Base-by-base conservation (phyloP, 2,113 vertebrate species). In the Crypturellus undulatus region DNA sequence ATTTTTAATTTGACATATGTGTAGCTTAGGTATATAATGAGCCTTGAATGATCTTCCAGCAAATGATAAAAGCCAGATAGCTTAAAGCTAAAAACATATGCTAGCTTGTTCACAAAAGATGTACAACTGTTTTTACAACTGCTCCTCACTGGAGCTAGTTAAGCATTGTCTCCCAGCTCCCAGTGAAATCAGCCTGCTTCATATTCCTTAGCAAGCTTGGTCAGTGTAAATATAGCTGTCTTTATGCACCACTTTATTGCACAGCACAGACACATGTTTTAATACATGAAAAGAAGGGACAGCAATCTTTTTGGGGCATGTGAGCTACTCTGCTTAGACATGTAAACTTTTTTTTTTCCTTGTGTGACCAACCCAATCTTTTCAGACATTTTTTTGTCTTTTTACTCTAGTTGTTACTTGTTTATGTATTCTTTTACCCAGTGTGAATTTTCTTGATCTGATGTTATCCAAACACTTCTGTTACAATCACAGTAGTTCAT, bases 231-330 rank as follows among this genome's bases (percentile, higher is more conserved):
- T 4, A 54, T 25, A 69, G 45, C 22, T 70, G 34, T 25, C 24
- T 79, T 65, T 78, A 34, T 32, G 65, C 10, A 13, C 2, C 10
- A 40, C 54, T 68, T 49, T 10, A 7, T n/a, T 79, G 34, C 19
- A 52, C 26, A 64, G 9, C 26, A 79, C 51, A 72, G 26, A 60
- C 2, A n/a, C 16, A 3, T 11, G 12, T 60, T 68, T 75, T 21
- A 75, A 34, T 8, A 52, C 9, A 52, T 10, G 11, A 4, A 3
- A 42, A 51, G 16, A 64, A 69, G 54, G 28, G 28, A 58, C 28
- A 58, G 17, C 30, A 58, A 30, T 32, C 0, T 16, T 16, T 36
- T 40, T 42, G 51, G 19, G 15, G 40, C 1, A 0, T 73, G 5
- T 25, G 17, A 40, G 9, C 51, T 36, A 2, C 2, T 73, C 4